Base-by-base conservation (phyloP, 2,797 vertebrate genomes). In the Typhlichthys subterraneus region DNA sequence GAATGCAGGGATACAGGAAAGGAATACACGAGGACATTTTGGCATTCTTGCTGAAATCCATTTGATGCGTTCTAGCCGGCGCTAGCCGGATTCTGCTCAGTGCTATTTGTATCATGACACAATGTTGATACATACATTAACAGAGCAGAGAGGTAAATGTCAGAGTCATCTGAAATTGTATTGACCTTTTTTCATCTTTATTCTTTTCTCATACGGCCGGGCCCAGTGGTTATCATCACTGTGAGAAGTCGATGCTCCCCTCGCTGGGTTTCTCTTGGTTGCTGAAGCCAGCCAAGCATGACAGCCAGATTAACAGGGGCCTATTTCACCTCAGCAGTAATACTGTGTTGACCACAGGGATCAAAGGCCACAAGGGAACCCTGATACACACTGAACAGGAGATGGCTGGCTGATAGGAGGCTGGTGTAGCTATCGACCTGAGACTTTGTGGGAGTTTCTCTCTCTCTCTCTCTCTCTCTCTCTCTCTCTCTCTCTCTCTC, bases 221-320 rank as follows among this genome's bases (percentile, higher is more conserved):
- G 53, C 10, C 31, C 42, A 31, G 45, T 57, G 56, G 17, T 19
- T 53, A 38, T 54, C 57, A 6, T 60, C 29, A 45, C 68, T 57
- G 45, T 73, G 63, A 62, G 59, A 50, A 58, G 31, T 81, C 13
- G 12, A 45, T 73, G 74, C 67, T 77, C 76, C 42, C 67, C 7
- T 80, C 69, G 17, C 59, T 67, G 62, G 61, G 59, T 77, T 79
- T 77, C 64, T 72, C 57, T 72, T 72, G 49, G 71, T 72, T 70
- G 57, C 53, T 67, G 50, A 61, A 63, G 52, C 50, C 75, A 69
- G 31, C 57, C 61, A 57, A 68, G 69, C 65, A 70, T 12, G 71
- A 83, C 81, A 57, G 82, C 23, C 48, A 58, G 75, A 80, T 83
- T 91, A 89, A 89, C 70, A 76, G 57, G 65, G 65, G 72, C 70